Evolutionary conservation across 2,888 invertebrate species (phyloP).

Genomic region (Argynnis bischoffii): DNA sequence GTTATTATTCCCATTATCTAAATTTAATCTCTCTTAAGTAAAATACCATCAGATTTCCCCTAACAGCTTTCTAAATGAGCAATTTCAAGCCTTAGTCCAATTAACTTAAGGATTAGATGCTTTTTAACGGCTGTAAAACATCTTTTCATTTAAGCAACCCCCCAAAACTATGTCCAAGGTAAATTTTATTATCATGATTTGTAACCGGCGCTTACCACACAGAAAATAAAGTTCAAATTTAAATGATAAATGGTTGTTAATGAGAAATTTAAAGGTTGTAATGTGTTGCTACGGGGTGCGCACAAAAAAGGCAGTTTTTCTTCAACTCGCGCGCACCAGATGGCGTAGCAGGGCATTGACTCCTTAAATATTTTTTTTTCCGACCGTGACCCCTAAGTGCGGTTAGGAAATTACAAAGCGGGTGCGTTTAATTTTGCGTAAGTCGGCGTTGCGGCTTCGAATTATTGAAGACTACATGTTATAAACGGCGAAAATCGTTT

Average conservation of each 20-base stretch:
- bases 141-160: constrained; percentile 45
- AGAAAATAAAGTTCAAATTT: constrained; percentile 40
- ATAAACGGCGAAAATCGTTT: constrained; percentile 29
- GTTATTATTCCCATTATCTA: constrained; percentile 47
- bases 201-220: constrained; percentile 19
- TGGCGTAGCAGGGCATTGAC: constrained; percentile 74
- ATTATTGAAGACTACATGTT: constrained; percentile 26
- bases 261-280: constrained; percentile 35
- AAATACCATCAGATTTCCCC: constrained; percentile 35
- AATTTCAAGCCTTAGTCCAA: constrained; percentile 42
- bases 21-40: constrained; percentile 48
- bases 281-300: constrained; percentile 56
- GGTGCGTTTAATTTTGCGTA: constrained; percentile 61
- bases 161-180: constrained; percentile 35
- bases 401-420: constrained; percentile 60
- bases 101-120: constrained; percentile 40
- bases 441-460: constrained; percentile 55
- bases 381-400: constrained; percentile 75
- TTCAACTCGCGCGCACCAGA: constrained; percentile 66
- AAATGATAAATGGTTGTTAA: constrained; percentile 3
- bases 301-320: constrained; percentile 51
- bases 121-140: constrained; percentile 37
- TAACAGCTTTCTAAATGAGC: constrained; percentile 25
- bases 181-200: neutral
- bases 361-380: constrained; percentile 64